Conservation (phyloP, 1,140 invertebrate genomes). For the Melitaea cinxia region DNA sequence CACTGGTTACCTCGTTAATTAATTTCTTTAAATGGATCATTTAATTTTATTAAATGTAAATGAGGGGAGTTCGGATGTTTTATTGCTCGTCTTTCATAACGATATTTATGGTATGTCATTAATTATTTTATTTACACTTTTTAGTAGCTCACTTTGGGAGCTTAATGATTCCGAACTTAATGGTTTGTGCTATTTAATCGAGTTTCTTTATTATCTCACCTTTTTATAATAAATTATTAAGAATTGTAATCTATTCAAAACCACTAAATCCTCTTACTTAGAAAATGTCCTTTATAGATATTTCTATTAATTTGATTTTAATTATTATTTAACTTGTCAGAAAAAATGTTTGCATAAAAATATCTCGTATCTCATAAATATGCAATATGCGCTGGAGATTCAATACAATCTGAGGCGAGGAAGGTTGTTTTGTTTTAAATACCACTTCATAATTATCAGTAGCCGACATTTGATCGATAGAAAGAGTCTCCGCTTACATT, state of each 20-base stretch:
- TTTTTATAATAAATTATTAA: no score
- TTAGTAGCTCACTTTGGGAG: not conserved
- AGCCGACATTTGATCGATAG: constrained; percentile 74
- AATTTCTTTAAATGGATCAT: constrained; percentile 81
- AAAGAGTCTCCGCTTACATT: constrained; percentile 62
- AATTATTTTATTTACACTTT: constrained; percentile 21
- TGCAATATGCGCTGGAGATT: not conserved
- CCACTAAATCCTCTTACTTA: no score
- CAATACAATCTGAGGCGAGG: not conserved
- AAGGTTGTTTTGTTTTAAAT: constrained; percentile 51
- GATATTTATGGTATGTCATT: constrained; percentile 54
- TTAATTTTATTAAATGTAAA: constrained; percentile 82
- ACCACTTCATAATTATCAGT: constrained; percentile 67
- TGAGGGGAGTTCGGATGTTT: constrained; percentile 61
- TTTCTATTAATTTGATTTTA: no score
- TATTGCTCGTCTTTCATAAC: constrained; percentile 39
- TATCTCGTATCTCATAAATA: not conserved
- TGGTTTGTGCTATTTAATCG: not conserved
- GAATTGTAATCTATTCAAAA: no score
- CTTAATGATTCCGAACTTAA: not conserved
- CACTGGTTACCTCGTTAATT: constrained; percentile 78
- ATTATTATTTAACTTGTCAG: no score
- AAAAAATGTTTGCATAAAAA: no score
- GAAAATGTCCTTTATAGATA: no score
- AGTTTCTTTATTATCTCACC: not conserved